Percentiles rank a stretch among this genome's conserved stretches.
These are phyloP conservation scores for Microchirus variegatus DNA, from an alignment of 2,797 vertebrate species.

Conservation along the genomic window DNA sequence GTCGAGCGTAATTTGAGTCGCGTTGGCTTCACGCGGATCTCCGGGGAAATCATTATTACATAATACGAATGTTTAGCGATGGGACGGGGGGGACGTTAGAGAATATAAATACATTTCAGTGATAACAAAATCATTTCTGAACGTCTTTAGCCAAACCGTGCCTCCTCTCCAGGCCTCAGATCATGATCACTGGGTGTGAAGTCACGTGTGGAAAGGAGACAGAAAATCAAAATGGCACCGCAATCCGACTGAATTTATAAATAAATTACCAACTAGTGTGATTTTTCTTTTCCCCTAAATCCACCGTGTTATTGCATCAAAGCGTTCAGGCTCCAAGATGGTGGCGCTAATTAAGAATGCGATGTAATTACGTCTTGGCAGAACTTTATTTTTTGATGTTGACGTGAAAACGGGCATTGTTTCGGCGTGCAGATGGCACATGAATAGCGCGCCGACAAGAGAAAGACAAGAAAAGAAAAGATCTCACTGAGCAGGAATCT, in stretches of 20 bases:
- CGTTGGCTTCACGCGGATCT: constrained; percentile 60
- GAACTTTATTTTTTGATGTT: constrained; percentile 54
- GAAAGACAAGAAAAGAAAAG: constrained; percentile 58
- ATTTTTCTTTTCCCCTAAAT: constrained; percentile 5
- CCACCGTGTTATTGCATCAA: constrained; percentile 17
- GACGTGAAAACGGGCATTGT: constrained; percentile 57
- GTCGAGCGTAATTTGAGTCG: constrained; percentile 65
- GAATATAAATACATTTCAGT: constrained; percentile 38
- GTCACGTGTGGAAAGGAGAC: background rate
- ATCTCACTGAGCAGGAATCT: constrained; percentile 51
- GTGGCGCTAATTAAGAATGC: constrained; percentile 50
- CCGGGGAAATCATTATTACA: constrained; percentile 48
- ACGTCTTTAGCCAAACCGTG: constrained; percentile 13
- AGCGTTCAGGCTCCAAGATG: constrained; percentile 46
- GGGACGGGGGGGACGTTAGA: constrained; percentile 15
- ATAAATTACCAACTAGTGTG: background rate
- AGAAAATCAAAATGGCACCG: background rate
- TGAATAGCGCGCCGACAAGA: constrained; percentile 72
- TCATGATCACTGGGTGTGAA: background rate
- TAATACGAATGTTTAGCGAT: constrained; percentile 45
- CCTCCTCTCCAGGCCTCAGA: background rate
- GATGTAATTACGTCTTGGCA: constrained; percentile 54
- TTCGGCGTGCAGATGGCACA: constrained; percentile 66
- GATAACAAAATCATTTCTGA: constrained; percentile 22
- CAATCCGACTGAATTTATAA: background rate